phyloP scores from a whole-genome alignment of 2,888 invertebrate species.

The Lasioglossum pauxillum region DNA sequence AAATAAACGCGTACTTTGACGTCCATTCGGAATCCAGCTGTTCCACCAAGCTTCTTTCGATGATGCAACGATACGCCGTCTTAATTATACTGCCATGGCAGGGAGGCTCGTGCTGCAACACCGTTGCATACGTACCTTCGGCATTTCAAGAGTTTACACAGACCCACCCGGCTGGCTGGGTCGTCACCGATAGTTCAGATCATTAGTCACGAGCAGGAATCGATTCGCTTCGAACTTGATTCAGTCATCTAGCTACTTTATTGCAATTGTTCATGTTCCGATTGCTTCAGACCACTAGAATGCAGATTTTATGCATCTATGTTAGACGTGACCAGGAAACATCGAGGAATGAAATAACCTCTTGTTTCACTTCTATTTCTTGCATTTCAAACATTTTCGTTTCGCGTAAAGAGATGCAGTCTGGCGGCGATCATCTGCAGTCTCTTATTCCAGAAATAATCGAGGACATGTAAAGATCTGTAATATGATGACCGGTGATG shows the following conservation, averaged over 20 bases:
- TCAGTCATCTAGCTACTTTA: background rate
- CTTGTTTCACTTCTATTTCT: background rate
- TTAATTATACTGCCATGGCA: constrained; percentile 6
- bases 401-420: background rate
- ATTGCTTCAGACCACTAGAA: background rate
- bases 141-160: background rate
- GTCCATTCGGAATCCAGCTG: background rate
- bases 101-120: background rate
- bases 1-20: constrained; percentile 2
- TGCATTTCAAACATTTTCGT: background rate
- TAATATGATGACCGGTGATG: no score
- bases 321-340: background rate
- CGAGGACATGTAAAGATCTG: no score
- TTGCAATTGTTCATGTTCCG: background rate
- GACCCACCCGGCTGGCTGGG: background rate
- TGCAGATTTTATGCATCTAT: background rate
- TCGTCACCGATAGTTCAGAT: background rate
- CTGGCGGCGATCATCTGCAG: background rate
- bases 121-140: background rate
- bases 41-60: constrained; percentile 3
- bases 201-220: background rate
- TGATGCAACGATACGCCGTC: constrained; percentile 9
- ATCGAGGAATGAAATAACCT: background rate
- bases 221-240: background rate
- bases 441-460: background rate